Evolutionary conservation across 2,113 vertebrate genomes (phyloP).

Genomic region (Xiphophorus couchianus): DNA sequence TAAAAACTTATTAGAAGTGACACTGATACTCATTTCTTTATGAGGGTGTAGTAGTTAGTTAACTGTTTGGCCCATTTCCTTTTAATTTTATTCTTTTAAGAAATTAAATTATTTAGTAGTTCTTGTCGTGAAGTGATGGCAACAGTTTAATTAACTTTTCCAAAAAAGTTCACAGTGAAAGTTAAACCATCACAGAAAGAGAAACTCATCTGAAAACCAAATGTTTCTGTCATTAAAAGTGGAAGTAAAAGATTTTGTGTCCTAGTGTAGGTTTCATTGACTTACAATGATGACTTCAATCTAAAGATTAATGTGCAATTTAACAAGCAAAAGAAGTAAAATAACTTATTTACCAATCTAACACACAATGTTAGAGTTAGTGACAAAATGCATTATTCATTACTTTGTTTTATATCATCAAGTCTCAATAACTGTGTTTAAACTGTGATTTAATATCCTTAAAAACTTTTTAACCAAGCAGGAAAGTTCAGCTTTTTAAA

Average conservation of each 20-base stretch:
- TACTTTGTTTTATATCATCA: background rate
- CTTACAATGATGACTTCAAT: background rate
- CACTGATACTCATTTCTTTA: too few relatives aligned
- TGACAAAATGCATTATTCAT: background rate
- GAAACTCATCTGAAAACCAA: background rate
- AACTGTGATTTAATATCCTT: background rate
- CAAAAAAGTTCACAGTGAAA: background rate
- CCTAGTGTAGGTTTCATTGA: too few relatives aligned
- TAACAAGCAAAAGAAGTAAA: background rate
- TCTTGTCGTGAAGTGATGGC: too few relatives aligned
- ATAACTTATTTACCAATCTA: background rate
- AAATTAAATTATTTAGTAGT: too few relatives aligned
- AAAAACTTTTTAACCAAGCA: background rate
- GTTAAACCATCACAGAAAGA: background rate
- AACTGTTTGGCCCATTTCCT: background rate
- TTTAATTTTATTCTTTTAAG: too few relatives aligned
- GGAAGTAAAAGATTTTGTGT: background rate
- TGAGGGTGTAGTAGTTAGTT: background rate
- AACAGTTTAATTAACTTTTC: too few relatives aligned
- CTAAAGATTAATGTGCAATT: background rate
- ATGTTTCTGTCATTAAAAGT: background rate
- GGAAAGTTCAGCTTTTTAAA: background rate
- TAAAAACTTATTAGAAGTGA: too few relatives aligned
- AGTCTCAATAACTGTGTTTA: background rate
- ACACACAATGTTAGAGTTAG: background rate